Evolutionary conservation across 2,888 invertebrate genomes (phyloP).

Genomic region (Spodoptera picta): DNA sequence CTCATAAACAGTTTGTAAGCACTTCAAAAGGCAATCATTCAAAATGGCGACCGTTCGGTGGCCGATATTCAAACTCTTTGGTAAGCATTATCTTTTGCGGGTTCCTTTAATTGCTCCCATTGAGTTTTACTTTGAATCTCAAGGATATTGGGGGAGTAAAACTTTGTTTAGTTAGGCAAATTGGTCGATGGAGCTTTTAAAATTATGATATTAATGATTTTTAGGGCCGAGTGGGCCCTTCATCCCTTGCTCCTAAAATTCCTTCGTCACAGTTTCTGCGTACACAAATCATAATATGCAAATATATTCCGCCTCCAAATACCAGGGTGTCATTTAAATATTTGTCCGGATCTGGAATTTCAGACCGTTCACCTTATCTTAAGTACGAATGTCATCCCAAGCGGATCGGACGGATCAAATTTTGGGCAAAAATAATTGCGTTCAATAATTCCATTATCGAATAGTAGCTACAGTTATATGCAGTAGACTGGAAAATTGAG

Average conservation of each 20-base stretch:
- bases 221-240: no score
- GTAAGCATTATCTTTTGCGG: conserved; percentile 49
- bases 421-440: no score
- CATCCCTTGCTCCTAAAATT: neutral
- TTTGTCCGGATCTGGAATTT: conserved; percentile 20
- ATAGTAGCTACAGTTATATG: no score
- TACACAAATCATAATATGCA: conserved; percentile 15
- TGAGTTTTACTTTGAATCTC: conserved; percentile 40
- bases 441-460: no score
- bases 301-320: conserved; percentile 28
- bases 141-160: conserved; percentile 16
- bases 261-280: neutral
- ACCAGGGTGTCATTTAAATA: conserved; percentile 29
- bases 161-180: conserved; percentile 18
- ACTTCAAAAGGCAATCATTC: conserved; percentile 53
- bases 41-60: conserved; percentile 57
- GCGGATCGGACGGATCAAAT: conserved; percentile 1
- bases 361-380: neutral
- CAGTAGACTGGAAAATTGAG: no score
- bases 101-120: conserved; percentile 40
- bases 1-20: conserved; percentile 33
- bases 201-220: conserved; percentile 6
- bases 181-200: conserved; percentile 9
- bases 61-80: conserved; percentile 57
- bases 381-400: conserved; percentile 3